Conservation (phyloP, 2,113 vertebrate species). For the Platysternon megacephalum region DNA sequence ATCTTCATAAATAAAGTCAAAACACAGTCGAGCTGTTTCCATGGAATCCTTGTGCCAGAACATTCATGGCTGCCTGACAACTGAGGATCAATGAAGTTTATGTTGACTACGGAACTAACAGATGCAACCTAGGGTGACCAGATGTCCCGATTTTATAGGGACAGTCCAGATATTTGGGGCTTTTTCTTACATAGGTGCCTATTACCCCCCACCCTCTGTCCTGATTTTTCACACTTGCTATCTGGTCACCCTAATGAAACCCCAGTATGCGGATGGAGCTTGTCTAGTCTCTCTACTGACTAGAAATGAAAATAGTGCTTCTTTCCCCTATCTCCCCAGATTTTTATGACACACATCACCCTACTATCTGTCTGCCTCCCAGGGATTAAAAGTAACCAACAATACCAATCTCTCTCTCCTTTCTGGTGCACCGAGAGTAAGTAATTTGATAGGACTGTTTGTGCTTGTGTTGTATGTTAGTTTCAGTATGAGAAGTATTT, state of each 20-base stretch:
- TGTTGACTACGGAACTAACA: too few species aligned
- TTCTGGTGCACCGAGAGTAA: not conserved
- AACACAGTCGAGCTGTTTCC: not conserved
- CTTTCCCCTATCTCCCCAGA: not conserved
- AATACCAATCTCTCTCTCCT: not conserved
- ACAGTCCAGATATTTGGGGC: too few species aligned
- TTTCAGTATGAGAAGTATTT: not conserved
- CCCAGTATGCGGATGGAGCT: not conserved
- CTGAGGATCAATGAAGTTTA: not conserved
- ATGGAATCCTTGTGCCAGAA: not conserved
- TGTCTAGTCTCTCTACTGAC: not conserved
- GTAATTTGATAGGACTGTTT: not conserved
- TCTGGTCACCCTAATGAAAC: too few species aligned
- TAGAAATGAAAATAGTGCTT: not conserved
- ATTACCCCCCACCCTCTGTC: too few species aligned
- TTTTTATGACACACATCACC: not conserved
- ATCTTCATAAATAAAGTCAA: not conserved
- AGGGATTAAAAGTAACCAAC: not conserved
- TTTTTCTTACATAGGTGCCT: too few species aligned
- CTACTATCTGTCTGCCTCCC: not conserved
- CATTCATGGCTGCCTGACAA: not conserved
- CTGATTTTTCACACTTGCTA: too few species aligned
- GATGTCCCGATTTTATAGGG: too few species aligned
- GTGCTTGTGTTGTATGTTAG: fast-evolving
- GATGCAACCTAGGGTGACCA: too few species aligned